These are phyloP conservation scores for Plodia interpunctella DNA, from an alignment of 1,140 invertebrate genomes.

Conservation along the genomic window DNA sequence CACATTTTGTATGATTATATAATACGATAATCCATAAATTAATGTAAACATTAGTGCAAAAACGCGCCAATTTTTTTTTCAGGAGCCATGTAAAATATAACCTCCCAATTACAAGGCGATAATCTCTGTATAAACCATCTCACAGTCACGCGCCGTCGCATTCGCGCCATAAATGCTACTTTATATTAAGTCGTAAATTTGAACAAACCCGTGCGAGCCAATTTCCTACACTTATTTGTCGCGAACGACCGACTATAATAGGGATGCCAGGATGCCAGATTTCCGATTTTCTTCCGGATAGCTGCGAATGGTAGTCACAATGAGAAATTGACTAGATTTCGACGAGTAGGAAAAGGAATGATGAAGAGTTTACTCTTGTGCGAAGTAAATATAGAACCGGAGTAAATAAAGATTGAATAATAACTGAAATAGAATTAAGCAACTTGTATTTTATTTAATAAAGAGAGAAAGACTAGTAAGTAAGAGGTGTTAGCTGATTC, in stretches of 20 bases:
- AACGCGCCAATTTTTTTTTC: background rate
- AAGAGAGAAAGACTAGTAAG: no score
- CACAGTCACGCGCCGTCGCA: constrained; percentile 23
- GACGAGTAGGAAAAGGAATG: background rate
- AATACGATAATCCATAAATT: no score
- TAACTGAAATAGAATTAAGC: no score
- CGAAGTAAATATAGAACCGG: no score
- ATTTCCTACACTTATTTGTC: constrained; percentile 46
- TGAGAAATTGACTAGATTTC: background rate
- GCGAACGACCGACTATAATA: constrained; percentile 7
- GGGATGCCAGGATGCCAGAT: constrained; percentile 3
- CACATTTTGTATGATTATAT: no score
- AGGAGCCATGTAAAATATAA: background rate
- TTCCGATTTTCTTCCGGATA: constrained; percentile 5
- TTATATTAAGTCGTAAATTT: constrained; percentile 51
- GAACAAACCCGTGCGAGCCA: constrained; percentile 35
- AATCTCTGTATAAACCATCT: background rate
- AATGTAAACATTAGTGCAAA: no score
- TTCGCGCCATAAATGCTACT: constrained; percentile 32
- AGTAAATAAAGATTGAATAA: no score
- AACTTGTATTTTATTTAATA: no score
- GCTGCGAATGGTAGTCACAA: background rate
- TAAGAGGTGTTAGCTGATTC: no score
- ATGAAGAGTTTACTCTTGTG: background rate
- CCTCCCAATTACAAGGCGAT: background rate